phyloP scores from a whole-genome alignment of 2,113 vertebrate species.

The Notothenia coriiceps region DNA sequence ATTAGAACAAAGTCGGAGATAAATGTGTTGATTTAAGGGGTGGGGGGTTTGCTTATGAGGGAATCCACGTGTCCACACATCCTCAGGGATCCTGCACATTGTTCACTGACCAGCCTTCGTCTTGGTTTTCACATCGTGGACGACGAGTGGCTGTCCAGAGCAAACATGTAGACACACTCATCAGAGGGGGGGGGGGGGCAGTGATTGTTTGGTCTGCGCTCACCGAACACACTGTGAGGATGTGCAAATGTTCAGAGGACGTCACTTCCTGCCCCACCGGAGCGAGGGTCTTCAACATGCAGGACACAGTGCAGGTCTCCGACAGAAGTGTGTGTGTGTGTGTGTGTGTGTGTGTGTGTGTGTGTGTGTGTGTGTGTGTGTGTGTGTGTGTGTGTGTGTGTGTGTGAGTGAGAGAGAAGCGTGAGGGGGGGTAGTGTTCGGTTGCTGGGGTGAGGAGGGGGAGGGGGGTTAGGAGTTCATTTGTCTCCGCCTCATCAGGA shows the following conservation, averaged over 20 bases:
- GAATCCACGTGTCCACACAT: conserved; percentile 4
- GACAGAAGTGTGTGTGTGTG: conserved; percentile 32
- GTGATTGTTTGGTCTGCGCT: conserved; percentile 65
- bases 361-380: conserved; percentile 40
- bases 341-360: background rate
- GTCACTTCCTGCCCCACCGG: conserved; percentile 29
- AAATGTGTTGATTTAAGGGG: conserved; percentile 12
- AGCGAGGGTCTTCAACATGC: conserved; percentile 60
- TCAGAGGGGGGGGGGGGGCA: background rate
- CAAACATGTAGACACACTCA: conserved; percentile 23
- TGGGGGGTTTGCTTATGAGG: conserved; percentile 61
- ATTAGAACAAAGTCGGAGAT: conserved; percentile 17
- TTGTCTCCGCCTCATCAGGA: conserved; percentile 87
- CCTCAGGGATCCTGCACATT: too few species aligned
- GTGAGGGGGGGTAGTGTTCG: conserved; percentile 65
- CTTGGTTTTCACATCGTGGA: conserved; percentile 76
- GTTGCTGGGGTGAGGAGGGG: conserved; percentile 75
- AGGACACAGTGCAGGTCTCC: conserved; percentile 69
- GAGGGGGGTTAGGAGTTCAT: conserved; percentile 22
- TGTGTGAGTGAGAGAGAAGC: conserved; percentile 2
- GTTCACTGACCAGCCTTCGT: conserved; percentile 21
- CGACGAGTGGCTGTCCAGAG: conserved; percentile 43
- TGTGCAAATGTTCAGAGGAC: conserved; percentile 63
- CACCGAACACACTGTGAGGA: conserved; percentile 56
- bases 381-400: conserved; percentile 41